Conservation (phyloP, 1,140 invertebrate species). For the Bombus confusus region DNA sequence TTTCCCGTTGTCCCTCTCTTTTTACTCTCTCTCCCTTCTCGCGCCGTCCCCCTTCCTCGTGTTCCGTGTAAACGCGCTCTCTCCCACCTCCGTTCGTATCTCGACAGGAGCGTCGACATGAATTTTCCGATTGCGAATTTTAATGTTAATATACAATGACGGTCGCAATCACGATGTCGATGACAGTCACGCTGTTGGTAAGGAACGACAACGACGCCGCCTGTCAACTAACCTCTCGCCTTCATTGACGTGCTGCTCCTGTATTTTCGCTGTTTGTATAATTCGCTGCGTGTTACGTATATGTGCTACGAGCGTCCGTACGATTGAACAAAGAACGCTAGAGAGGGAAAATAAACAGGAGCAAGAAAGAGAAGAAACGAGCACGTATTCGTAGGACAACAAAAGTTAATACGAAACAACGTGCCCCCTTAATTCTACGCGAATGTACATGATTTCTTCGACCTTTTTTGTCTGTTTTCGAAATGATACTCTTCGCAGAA, state of each 20-base stretch:
- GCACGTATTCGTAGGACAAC: slow-evolving; percentile 32
- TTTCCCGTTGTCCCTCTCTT: slow-evolving; percentile 16
- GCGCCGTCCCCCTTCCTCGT: slow-evolving; percentile 9
- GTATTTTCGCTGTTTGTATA: slow-evolving; percentile 33
- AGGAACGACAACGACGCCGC: slow-evolving; percentile 38
- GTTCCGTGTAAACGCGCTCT: slow-evolving; percentile 60
- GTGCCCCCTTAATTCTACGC: slow-evolving; percentile 47
- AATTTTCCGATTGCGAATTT: slow-evolving; percentile 58
- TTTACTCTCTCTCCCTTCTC: not conserved
- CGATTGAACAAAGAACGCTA: not conserved
- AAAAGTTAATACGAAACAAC: slow-evolving; percentile 45
- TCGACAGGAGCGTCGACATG: slow-evolving; percentile 53
- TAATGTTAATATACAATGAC: slow-evolving; percentile 25
- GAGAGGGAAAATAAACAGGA: slow-evolving; percentile 4
- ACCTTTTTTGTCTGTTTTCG: slow-evolving; percentile 13
- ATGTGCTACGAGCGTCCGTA: not conserved
- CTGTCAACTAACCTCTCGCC: slow-evolving; percentile 53
- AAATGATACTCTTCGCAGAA: slow-evolving; percentile 4
- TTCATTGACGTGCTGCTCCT: slow-evolving; percentile 53
- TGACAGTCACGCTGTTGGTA: slow-evolving; percentile 13
- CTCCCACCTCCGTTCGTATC: not conserved
- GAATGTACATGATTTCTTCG: slow-evolving; percentile 27
- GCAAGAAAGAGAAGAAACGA: not conserved
- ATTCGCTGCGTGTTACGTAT: slow-evolving; percentile 35
- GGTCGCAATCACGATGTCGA: not conserved